A percentile compares a stretch with the other conserved stretches of the same genome.
These are phyloP conservation scores for Neosalanx taihuensis DNA, from an alignment of 2,797 vertebrate species.

Conservation along the genomic window DNA sequence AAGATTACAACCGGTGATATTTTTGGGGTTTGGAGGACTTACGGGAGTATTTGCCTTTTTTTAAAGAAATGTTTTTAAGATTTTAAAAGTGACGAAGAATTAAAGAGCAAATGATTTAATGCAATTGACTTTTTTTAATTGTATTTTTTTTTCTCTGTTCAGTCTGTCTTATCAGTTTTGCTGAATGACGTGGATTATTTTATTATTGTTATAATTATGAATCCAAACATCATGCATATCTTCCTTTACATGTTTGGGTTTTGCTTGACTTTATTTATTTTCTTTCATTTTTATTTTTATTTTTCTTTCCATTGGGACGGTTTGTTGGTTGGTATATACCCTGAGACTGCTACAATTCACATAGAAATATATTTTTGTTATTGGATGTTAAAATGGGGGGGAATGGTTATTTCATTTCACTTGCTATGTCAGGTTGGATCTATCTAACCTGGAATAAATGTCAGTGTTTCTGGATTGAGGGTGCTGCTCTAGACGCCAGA, in stretches of 20 bases:
- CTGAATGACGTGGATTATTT: constrained; percentile 70
- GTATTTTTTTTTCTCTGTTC: constrained; percentile 71
- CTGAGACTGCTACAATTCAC: constrained; percentile 70
- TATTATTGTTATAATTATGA: constrained; percentile 56
- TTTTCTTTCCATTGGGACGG: constrained; percentile 40
- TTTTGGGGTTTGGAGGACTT: constrained; percentile 57
- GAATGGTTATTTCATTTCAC: constrained; percentile 55
- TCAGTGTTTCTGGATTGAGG: constrained; percentile 62
- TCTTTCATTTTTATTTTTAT: no score
- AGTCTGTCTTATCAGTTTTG: constrained; percentile 73
- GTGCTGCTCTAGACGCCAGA: constrained; percentile 48
- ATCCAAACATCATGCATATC: constrained; percentile 72
- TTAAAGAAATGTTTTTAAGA: constrained; percentile 75
- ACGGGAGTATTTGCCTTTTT: constrained; percentile 73
- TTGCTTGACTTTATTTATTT: constrained; percentile 73
- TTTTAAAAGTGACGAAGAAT: constrained; percentile 70
- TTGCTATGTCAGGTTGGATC: constrained; percentile 55
- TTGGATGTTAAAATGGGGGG: constrained; percentile 57
- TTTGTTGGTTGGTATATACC: constrained; percentile 45
- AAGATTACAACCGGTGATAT: constrained; percentile 70
- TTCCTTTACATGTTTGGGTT: constrained; percentile 62
- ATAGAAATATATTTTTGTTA: constrained; percentile 81
- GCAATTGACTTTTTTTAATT: constrained; percentile 90
- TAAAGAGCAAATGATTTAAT: constrained; percentile 74
- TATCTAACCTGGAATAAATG: constrained; percentile 52